Evolutionary conservation across 2,888 invertebrate species (phyloP).

Genomic region (Acleris laterana): DNA sequence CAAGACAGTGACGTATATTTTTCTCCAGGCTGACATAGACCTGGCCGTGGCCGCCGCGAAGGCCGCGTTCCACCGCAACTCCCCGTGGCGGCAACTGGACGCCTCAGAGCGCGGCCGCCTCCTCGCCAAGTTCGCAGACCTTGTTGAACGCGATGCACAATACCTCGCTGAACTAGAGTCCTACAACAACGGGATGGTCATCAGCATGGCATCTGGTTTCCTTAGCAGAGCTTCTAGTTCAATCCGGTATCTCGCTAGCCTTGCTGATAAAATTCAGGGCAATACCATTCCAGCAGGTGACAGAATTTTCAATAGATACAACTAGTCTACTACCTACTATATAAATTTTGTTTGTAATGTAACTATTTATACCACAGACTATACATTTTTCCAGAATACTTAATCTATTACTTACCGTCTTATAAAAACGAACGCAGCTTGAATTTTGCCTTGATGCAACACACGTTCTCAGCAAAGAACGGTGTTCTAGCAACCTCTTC

Average conservation of each 20-base stretch:
- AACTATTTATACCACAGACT: too few species aligned
- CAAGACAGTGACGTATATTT: too few species aligned
- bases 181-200: slow-evolving; percentile 95
- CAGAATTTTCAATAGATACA: too few species aligned
- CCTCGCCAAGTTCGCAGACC: slow-evolving; percentile 89
- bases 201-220: slow-evolving; percentile 82
- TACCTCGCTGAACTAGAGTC: slow-evolving; percentile 94
- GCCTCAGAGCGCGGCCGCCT: slow-evolving; percentile 91
- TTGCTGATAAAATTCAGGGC: slow-evolving; percentile 94
- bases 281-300: slow-evolving; percentile 86
- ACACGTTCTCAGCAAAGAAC: too few species aligned
- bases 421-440: too few species aligned
- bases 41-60: slow-evolving; percentile 90
- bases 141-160: slow-evolving; percentile 88
- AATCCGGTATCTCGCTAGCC: slow-evolving; percentile 92
- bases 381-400: too few species aligned
- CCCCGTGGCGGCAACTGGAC: slow-evolving; percentile 92
- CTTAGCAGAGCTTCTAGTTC: slow-evolving; percentile 73
- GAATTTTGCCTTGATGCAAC: too few species aligned
- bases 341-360: too few species aligned
- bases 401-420: too few species aligned
- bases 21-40: slow-evolving; percentile 87
- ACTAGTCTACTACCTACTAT: too few species aligned
- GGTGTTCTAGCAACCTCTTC: too few species aligned
- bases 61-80: slow-evolving; percentile 87